Evolutionary conservation across 2,888 invertebrate species (phyloP).

Genomic region (Abrostola triplasia): DNA sequence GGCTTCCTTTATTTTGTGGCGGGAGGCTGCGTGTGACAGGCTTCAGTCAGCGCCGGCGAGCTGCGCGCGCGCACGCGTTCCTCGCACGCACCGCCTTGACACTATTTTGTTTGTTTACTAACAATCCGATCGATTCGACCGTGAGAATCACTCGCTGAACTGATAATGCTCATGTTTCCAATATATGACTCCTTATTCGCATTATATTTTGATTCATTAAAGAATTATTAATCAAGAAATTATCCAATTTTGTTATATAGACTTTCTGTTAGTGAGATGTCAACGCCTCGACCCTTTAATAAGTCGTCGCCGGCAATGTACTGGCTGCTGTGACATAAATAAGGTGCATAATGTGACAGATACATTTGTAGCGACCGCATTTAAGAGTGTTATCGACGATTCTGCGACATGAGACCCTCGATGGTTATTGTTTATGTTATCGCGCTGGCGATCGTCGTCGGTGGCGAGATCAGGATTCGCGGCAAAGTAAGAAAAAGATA

Average conservation of each 20-base stretch:
- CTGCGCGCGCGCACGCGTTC: conserved; percentile 85
- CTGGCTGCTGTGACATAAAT: conserved; percentile 79
- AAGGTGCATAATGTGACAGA: conserved; percentile 85
- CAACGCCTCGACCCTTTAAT: conserved; percentile 78
- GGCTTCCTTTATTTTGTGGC: conserved; percentile 70
- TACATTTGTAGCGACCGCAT: conserved; percentile 77
- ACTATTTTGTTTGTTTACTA: conserved; percentile 77
- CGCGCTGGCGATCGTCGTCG: conserved; percentile 78
- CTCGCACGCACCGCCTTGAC: conserved; percentile 56
- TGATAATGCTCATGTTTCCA: conserved; percentile 59
- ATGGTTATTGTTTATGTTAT: conserved; percentile 83
- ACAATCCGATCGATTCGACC: conserved; percentile 65
- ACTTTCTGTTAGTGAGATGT: conserved; percentile 83
- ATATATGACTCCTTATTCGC: conserved; percentile 56
- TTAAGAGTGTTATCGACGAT: conserved; percentile 76
- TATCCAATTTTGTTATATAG: conserved; percentile 68
- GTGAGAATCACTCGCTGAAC: conserved; percentile 61
- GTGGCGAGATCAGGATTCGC: conserved; percentile 81
- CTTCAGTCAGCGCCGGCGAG: conserved; percentile 83
- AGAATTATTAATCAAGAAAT: conserved; percentile 58
- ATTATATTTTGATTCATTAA: conserved; percentile 65
- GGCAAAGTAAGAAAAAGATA: conserved; percentile 85
- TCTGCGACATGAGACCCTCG: conserved; percentile 79
- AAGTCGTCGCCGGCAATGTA: conserved; percentile 76
- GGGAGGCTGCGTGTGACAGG: conserved; percentile 81